Conservation (phyloP, 2,797 vertebrate species). For the Clarias fuscus region DNA sequence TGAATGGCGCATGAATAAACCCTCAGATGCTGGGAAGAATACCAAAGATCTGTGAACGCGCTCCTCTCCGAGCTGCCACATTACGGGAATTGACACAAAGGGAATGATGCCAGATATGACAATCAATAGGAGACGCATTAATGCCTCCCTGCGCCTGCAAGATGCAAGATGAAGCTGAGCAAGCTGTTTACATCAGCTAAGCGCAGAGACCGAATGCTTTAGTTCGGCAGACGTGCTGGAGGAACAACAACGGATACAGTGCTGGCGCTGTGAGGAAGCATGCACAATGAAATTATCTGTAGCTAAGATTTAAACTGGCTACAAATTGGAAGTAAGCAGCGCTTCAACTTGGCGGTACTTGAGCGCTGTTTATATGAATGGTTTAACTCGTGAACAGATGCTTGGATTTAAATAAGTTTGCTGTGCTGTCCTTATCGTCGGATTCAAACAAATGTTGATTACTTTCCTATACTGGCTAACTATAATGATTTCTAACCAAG, state of each 20-base stretch:
- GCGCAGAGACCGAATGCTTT: constrained; percentile 5
- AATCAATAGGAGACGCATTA: constrained; percentile 47
- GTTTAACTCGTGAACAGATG: neutral
- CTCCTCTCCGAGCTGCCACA: constrained; percentile 25
- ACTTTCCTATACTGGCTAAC: neutral
- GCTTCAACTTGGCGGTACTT: neutral
- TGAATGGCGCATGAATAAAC: constrained; percentile 43
- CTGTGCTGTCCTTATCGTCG: neutral
- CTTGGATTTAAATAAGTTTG: neutral
- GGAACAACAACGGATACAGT: neutral
- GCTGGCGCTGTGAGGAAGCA: neutral
- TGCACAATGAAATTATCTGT: neutral
- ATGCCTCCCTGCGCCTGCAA: constrained; percentile 19
- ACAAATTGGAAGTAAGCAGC: neutral
- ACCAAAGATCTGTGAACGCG: constrained; percentile 7
- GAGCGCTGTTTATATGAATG: neutral
- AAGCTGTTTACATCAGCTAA: constrained; percentile 18
- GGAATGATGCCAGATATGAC: constrained; percentile 44
- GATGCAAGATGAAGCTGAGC: constrained; percentile 32
- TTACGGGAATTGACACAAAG: constrained; percentile 30
- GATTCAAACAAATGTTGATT: neutral
- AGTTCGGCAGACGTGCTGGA: constrained; percentile 5
- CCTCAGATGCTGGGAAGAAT: constrained; percentile 28
- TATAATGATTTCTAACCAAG: neutral
- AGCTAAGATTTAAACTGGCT: neutral